Conservation (phyloP, 2,797 vertebrate genomes). For the Melanotaenia pygmaea region DNA sequence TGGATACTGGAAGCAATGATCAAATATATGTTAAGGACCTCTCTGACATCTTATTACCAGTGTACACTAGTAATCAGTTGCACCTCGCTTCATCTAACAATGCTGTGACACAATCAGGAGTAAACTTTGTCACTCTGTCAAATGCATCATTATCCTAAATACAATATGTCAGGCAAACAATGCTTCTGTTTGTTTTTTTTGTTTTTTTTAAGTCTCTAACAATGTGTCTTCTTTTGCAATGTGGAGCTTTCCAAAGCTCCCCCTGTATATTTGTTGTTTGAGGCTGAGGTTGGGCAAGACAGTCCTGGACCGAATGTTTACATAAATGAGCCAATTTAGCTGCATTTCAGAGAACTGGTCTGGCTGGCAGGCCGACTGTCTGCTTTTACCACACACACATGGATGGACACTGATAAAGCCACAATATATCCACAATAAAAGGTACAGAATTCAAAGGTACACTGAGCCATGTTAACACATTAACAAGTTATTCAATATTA, state of each 20-base stretch:
- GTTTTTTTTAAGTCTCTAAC: slow-evolving; percentile 45
- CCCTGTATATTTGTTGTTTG: slow-evolving; percentile 56
- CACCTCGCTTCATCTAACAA: slow-evolving; percentile 34
- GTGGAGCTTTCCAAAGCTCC: slow-evolving; percentile 51
- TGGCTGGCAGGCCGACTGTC: slow-evolving; percentile 45
- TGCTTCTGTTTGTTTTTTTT: slow-evolving; percentile 36
- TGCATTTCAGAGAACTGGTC: slow-evolving; percentile 62
- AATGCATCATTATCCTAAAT: slow-evolving; percentile 68
- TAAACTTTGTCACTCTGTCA: slow-evolving; percentile 52
- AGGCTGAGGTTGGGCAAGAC: slow-evolving; percentile 56
- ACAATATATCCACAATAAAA: slow-evolving; percentile 38
- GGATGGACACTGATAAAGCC: slow-evolving; percentile 41
- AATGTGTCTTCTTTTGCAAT: slow-evolving; percentile 55
- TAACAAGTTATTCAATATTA: slow-evolving; percentile 38
- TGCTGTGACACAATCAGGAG: slow-evolving; percentile 38
- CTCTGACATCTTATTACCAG: slow-evolving; percentile 38
- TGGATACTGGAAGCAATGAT: slow-evolving; percentile 13
- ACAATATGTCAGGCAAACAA: slow-evolving; percentile 61
- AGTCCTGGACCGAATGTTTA: slow-evolving; percentile 56
- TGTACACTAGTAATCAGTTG: background rate
- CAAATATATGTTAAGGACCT: slow-evolving; percentile 5
- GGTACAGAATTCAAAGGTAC: slow-evolving; percentile 40
- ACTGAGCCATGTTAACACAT: slow-evolving; percentile 52
- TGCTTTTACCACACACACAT: slow-evolving; percentile 49
- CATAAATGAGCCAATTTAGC: slow-evolving; percentile 77